phyloP scores from a whole-genome alignment of 2,888 invertebrate genomes.

The Melanostoma mellinum region DNA sequence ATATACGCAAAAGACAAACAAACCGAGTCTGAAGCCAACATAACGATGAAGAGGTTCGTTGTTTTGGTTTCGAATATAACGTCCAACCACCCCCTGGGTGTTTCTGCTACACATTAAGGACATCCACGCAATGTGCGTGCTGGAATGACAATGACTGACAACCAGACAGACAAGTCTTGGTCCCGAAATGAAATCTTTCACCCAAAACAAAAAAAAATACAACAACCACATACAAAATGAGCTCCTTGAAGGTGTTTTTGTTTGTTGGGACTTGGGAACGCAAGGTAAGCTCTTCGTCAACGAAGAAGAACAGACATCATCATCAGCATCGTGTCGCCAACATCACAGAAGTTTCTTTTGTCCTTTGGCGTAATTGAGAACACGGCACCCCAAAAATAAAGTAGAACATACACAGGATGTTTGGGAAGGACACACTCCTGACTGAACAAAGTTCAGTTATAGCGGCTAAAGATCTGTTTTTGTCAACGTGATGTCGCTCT shows the following conservation, averaged over 20 bases:
- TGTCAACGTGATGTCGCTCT: conserved; percentile 67
- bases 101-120: conserved; percentile 25
- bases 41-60: conserved; percentile 23
- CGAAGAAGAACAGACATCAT: conserved; percentile 31
- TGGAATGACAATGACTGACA: conserved; percentile 62
- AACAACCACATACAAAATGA: conserved; percentile 29
- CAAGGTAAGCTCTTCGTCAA: conserved; percentile 49
- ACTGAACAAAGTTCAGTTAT: conserved; percentile 30
- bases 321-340: conserved; percentile 48
- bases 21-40: conserved; percentile 47
- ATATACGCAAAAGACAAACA: conserved; percentile 4
- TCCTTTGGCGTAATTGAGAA: conserved; percentile 66
- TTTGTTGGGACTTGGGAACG: conserved; percentile 27
- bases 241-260: conserved; percentile 65
- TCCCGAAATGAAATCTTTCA: conserved; percentile 28
- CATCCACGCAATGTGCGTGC: conserved; percentile 59
- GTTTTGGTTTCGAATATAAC: conserved; percentile 29
- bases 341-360: conserved; percentile 61
- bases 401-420: conserved; percentile 32
- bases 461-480: conserved; percentile 54
- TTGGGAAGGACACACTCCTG: conserved; percentile 46
- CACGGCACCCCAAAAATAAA: conserved; percentile 57
- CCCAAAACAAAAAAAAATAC: not conserved
- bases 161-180: conserved; percentile 47
- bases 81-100: conserved; percentile 1